Base-by-base conservation (phyloP, 2,888 invertebrate genomes). In the Xanthorhoe designata region DNA sequence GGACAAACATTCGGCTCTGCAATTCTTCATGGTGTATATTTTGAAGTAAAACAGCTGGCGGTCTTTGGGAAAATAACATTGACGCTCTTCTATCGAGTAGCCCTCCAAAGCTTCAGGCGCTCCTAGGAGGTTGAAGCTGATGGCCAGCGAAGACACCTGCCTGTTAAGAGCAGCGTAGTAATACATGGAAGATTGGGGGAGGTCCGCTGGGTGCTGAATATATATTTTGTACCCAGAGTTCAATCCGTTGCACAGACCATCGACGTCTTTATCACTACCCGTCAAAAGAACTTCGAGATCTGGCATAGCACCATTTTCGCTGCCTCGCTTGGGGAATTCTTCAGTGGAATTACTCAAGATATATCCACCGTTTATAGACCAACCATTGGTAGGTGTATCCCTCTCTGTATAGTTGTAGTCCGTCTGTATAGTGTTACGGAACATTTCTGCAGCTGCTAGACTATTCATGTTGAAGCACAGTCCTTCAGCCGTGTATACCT, bases 11-110 rank as follows among this genome's bases (percentile, higher is more conserved):
- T 88, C 88, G 6, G 83, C 60, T 19, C 71, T 72, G 58, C 88
- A 88, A 64, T 88, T 87, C 17, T 64, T 81, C 10, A 75, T 72
- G 0, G 87, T 83, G 66, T 88, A 88, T 8, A 76, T 60, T 10
- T 75, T 75, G 65, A 86, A 88, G 64, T 86, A 88, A n/a, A 71
- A 74, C 7, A 88, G 71, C 1, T 71, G 54, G 4, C 78, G 72
- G 24, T 64, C 53, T 7, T 7, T 24, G 0, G 80, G 78, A 45
- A 85, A 88, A 65, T 82, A 88, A 52, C 88, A 88, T 56, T 87
- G 84, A 2, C 86, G 78, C 42, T 49, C 53, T 70, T 86, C 73
- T 15, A 81, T 9, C 13, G 74, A 35, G 51, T 84, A 84, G 0
- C 38, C 17, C 18, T 45, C 51, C 32, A 87, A 69, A 24, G 45